Percentiles rank a stretch among this genome's conserved stretches.
Conservation (phyloP, 2,113 vertebrate species). For the Upupa epops region DNA sequence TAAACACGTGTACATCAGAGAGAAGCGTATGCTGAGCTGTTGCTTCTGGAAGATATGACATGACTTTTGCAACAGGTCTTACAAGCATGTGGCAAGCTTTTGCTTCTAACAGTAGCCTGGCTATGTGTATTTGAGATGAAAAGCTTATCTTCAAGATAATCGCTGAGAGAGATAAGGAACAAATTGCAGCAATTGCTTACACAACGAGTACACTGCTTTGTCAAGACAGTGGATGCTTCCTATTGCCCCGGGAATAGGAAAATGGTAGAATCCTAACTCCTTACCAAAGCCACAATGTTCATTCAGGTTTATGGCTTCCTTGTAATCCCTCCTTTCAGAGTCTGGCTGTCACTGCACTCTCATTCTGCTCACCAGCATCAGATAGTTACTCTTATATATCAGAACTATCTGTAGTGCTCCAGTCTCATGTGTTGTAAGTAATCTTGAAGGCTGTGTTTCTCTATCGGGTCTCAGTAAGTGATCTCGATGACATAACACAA, state of each 20-base stretch:
- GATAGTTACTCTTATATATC: not conserved
- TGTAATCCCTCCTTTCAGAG: not conserved
- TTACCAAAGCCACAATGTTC: not conserved
- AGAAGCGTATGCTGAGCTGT: not conserved
- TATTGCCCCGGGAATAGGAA: not conserved
- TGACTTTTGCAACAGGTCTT: not conserved
- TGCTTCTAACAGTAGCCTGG: not conserved
- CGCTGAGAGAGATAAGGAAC: not conserved
- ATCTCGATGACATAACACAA: not conserved
- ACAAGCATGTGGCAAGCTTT: not conserved
- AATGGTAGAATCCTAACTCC: not conserved
- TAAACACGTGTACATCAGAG: not conserved
- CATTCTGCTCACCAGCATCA: not conserved
- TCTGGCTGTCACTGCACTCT: not conserved
- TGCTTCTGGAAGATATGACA: not conserved
- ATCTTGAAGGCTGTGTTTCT: not conserved
- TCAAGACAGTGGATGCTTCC: not conserved
- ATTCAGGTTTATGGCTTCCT: not conserved
- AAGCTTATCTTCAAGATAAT: conserved; percentile 4
- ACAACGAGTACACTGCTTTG: not conserved
- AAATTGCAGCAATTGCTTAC: not conserved
- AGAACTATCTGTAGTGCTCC: not conserved
- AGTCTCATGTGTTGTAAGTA: not conserved
- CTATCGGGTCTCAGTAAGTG: not conserved
- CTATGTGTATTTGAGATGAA: not conserved